Evolutionary conservation across 2,888 invertebrate genomes (phyloP).

Genomic region (Hirtodrosophila duncani): DNA sequence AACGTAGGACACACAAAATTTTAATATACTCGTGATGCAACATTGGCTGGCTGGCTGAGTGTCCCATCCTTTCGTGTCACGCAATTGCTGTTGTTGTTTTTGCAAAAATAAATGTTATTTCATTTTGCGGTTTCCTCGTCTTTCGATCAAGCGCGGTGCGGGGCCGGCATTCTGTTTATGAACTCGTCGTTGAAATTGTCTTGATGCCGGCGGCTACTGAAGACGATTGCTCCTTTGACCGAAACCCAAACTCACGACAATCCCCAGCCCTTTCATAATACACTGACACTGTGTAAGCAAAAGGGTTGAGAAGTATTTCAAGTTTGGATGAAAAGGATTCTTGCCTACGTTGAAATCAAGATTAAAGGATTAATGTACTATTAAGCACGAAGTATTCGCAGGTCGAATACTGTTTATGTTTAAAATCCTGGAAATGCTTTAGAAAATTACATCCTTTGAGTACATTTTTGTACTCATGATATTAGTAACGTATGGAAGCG

Average conservation of each 20-base stretch:
- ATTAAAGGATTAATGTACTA: too few relatives aligned
- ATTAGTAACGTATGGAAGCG: too few relatives aligned
- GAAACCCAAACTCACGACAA: constrained; percentile 14
- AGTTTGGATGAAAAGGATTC: too few relatives aligned
- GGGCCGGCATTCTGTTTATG: constrained; percentile 63
- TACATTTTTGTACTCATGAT: constrained; percentile 5
- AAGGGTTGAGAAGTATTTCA: too few relatives aligned
- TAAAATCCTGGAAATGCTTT: too few relatives aligned
- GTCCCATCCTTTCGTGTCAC: constrained; percentile 59
- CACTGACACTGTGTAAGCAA: too few relatives aligned
- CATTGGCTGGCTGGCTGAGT: constrained; percentile 58
- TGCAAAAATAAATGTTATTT: constrained; percentile 64
- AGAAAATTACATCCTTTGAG: constrained; percentile 60
- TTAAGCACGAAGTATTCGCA: too few relatives aligned
- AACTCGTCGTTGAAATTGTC: constrained; percentile 61
- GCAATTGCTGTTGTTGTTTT: constrained; percentile 74
- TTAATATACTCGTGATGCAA: constrained; percentile 57
- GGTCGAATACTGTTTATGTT: too few relatives aligned
- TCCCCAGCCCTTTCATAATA: too few relatives aligned
- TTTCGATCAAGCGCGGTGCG: constrained; percentile 55
- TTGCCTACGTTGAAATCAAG: too few relatives aligned
- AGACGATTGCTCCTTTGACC: constrained; percentile 49
- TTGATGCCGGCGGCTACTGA: constrained; percentile 55
- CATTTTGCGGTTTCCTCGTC: constrained; percentile 40
- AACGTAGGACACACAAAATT: constrained; percentile 50